Percentiles rank a stretch among this genome's conserved stretches.
Evolutionary conservation across 2,797 vertebrate genomes (phyloP).

Genomic region (Gallinago nigripennis): DNA sequence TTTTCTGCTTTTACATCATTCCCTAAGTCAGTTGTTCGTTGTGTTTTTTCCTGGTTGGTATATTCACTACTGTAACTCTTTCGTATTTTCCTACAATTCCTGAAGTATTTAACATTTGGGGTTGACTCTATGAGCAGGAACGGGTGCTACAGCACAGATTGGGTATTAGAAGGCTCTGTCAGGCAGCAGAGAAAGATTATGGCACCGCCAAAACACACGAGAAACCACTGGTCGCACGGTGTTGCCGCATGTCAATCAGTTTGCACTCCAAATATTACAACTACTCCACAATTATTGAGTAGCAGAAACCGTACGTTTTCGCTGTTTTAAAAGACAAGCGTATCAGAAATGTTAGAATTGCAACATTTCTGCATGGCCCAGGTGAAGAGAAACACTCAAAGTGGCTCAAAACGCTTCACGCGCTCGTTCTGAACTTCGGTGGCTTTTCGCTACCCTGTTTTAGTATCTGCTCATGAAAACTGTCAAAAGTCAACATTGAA

Average conservation of each 20-base stretch:
- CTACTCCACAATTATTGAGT: background rate
- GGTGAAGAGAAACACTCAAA: background rate
- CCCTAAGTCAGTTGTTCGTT: background rate
- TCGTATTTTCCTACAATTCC: background rate
- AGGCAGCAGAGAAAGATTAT: background rate
- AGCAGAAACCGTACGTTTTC: background rate
- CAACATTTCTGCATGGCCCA: background rate
- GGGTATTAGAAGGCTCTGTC: background rate
- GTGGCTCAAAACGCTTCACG: background rate
- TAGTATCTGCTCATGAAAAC: background rate
- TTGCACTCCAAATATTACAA: background rate
- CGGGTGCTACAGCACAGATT: background rate
- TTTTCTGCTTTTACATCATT: background rate
- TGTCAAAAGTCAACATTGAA: background rate
- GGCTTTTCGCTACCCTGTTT: background rate
- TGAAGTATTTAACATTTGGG: background rate
- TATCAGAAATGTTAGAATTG: background rate
- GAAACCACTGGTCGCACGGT: background rate
- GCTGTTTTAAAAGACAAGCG: background rate
- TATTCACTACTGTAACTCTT: background rate
- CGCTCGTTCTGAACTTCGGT: background rate
- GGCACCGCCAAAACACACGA: background rate
- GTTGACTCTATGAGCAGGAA: background rate
- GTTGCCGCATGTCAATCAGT: background rate
- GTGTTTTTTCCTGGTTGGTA: background rate